Evolutionary conservation across 2,113 vertebrate species (phyloP).

Genomic region (Haliaeetus leucogaster): DNA sequence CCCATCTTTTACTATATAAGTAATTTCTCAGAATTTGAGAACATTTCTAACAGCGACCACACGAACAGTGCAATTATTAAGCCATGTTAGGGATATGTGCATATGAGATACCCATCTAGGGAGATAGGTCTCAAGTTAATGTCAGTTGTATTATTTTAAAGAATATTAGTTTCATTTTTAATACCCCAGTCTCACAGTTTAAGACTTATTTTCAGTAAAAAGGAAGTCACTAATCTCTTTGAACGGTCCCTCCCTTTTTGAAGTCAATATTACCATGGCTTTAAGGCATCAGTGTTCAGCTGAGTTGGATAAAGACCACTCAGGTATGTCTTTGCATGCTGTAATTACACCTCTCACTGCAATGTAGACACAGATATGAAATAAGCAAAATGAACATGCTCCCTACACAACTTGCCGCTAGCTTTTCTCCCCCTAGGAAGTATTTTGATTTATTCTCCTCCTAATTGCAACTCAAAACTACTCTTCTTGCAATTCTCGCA

Average conservation of each 20-base stretch:
- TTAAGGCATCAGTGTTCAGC: neutral
- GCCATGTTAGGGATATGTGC: neutral
- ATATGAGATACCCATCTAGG: neutral
- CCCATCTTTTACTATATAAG: neutral
- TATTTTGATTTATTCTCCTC: neutral
- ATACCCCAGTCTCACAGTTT: neutral
- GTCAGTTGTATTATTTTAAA: neutral
- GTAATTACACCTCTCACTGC: neutral
- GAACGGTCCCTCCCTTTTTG: neutral
- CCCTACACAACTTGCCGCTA: neutral
- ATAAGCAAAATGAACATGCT: neutral
- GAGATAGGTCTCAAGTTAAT: neutral
- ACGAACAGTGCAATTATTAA: neutral
- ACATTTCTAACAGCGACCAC: neutral
- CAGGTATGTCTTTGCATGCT: neutral
- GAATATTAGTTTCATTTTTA: neutral
- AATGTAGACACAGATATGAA: neutral
- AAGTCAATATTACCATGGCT: neutral
- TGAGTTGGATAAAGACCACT: neutral
- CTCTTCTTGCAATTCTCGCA: neutral
- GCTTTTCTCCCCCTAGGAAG: neutral
- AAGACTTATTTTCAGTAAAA: neutral
- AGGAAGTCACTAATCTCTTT: neutral
- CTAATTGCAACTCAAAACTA: neutral
- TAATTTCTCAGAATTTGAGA: neutral